phyloP scores from a whole-genome alignment of 1,140 invertebrate species.

The Schlechtendalia chinensis region DNA sequence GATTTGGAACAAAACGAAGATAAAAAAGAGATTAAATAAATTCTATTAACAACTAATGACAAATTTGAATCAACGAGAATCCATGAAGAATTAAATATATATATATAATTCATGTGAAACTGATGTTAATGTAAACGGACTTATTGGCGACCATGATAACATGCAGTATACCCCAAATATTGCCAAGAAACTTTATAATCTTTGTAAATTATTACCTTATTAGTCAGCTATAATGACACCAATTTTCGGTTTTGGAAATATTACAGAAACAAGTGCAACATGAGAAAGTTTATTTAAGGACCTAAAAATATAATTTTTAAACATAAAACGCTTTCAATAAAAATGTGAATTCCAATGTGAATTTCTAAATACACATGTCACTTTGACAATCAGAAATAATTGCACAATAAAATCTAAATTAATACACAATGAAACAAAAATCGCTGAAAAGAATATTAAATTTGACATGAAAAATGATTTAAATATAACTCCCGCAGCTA shows the following conservation, averaged over 20 bases:
- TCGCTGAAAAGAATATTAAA: not conserved
- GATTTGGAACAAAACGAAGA: not conserved
- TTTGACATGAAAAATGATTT: not conserved
- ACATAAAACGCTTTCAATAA: not conserved
- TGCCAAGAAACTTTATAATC: not conserved
- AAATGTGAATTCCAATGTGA: not conserved
- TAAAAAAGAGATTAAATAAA: not conserved
- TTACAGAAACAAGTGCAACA: not conserved
- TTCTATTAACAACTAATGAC: not conserved
- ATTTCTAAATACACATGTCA: not conserved
- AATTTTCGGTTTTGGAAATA: not conserved
- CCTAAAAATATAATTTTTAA: not conserved
- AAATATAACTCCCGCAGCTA: not conserved
- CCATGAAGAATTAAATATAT: not conserved
- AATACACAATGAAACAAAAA: no score
- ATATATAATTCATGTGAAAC: not conserved
- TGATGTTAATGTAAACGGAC: not conserved
- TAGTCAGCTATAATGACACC: not conserved
- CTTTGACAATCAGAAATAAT: not conserved
- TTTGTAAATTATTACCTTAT: not conserved
- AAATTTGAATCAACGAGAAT: not conserved
- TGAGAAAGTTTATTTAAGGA: slow-evolving; percentile 2
- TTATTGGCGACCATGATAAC: not conserved
- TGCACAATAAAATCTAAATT: no score
- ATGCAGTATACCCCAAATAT: not conserved